Base-by-base conservation (phyloP, 2,797 vertebrate species). In the Pipistrellus pygmaeus region DNA sequence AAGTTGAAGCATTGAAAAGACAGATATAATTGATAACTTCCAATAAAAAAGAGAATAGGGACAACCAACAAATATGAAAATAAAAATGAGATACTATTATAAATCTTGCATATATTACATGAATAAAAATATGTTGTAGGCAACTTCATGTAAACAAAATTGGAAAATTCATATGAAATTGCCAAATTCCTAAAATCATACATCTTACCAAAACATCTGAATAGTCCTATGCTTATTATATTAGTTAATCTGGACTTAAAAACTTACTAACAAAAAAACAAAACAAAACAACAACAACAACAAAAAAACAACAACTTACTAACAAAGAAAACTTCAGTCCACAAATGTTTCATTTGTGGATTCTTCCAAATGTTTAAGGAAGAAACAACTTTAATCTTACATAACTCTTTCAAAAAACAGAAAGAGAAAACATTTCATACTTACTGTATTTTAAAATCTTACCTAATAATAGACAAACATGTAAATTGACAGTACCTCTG, bases 1-100 rank as follows among this genome's bases (percentile, higher is more conserved):
- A 86, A 62, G n/a, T 62, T 71, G 21, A 83, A 87, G 55, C 25
- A 30, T 88, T 73, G 27, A 53, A 81, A 93, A 88, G 76, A 73
- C 30, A 44, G 55, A 60, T 8, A 46, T 55, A 64, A 87, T 82
- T 32, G 38, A 23, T 71, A 82, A 46, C 6, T 87, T 73, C 8
- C 23, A 80, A 60, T 48, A 10, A 51, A 84, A 5, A 71, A 85
- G 84, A 82, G 11, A 85, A 35, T 7, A 91, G 32, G 20, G 20
- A 81, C 20, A 68, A 85, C 76, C 53, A 77, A 64, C 8, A 62
- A 83, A 72, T 55, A 78, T 23, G 78, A 78, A 23, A 80, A 68
- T 57, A 20, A 80, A 85, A 93, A 85, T 14, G 62, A 75, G 48
- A 87, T 38, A 64, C 35, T 46, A 30, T 38, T 85, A 80, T 2